Base-by-base conservation (phyloP, 2,888 invertebrate genomes). In the Zeuzera pyrina region DNA sequence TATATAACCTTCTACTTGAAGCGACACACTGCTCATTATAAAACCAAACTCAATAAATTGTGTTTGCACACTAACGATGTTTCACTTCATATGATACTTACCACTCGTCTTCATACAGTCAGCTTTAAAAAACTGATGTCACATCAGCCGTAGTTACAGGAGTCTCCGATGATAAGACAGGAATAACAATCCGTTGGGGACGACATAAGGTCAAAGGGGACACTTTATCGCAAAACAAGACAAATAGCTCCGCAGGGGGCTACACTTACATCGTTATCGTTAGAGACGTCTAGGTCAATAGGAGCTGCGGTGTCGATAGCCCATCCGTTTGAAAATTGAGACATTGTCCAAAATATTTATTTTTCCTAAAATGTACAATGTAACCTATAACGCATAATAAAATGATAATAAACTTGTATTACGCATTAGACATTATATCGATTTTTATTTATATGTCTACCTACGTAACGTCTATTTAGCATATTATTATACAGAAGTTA, bases 191-290 rank as follows among this genome's bases (percentile, higher is more conserved):
- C 33, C 30, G 15, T 28, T 14, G 39, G 32, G 40, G 43, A 41
- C 43, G 42, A 37, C 32, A 41, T 36, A 54, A 63, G 68, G 68
- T 65, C 62, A 62, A 34, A 53, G 56, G 64, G 66, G 62, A 58
- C 63, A 42, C 42, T 41, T 65, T 73, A 76, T 66, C 66, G 38
- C n/a, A n/a, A n/a, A n/a, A n/a, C n/a, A 36, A 32, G 42, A 65
- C 65, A 77, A 81, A 79, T 74, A 78, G 73, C 61, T 64, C 51
- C 49, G 69, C 77, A 70, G 81, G 81, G 79, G 81, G 61, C 62
- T 65, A 66, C 31, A 58, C 79, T 79, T 77, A 81, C 81, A 47
- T 74, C 70, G 52, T 64, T 78, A 77, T 81, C 78, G 31, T 43
- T 49, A 33, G 66, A 47, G 52, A 49, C 61, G 54, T 59, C 57